Conservation (phyloP, 53 echinoderm and acorn worm genomes). For the Luidia sarsii region DNA sequence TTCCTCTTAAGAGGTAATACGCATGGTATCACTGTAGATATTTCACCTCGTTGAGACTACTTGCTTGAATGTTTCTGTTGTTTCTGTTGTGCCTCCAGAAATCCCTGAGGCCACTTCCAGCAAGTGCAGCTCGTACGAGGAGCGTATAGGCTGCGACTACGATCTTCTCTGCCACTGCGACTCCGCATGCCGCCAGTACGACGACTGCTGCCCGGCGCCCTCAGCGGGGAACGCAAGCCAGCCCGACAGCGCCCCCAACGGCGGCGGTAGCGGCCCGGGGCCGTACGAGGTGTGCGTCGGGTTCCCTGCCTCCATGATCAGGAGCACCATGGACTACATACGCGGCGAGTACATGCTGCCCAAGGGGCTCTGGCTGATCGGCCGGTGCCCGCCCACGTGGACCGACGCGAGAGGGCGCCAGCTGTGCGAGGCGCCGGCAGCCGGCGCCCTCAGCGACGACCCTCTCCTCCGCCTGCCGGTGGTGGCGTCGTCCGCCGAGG, state of each 20-base stretch:
- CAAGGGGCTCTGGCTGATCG: slow-evolving; percentile 18
- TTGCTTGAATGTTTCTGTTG: too few relatives aligned
- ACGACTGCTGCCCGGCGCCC: slow-evolving; percentile 36
- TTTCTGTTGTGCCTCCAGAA: neutral
- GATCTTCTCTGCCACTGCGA: slow-evolving; percentile 19
- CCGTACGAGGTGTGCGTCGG: slow-evolving; percentile 6
- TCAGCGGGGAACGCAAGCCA: too few relatives aligned
- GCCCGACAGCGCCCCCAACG: neutral
- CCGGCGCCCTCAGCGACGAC: neutral
- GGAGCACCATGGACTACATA: too few relatives aligned
- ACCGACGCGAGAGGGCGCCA: neutral
- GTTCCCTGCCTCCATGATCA: neutral
- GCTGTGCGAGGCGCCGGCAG: slow-evolving; percentile 29
- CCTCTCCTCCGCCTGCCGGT: slow-evolving; percentile 20
- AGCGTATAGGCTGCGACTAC: neutral
- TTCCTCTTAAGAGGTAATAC: too few relatives aligned
- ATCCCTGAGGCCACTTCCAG: too few relatives aligned
- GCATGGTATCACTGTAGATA: too few relatives aligned
- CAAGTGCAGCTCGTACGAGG: slow-evolving; percentile 1
- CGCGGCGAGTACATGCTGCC: slow-evolving; percentile 11
- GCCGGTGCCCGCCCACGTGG: slow-evolving; percentile 45
- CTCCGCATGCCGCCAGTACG: neutral
- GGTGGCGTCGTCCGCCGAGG: too few relatives aligned
- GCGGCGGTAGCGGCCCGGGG: neutral
- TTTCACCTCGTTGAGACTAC: too few relatives aligned